Evolutionary conservation across 2,888 invertebrate genomes (phyloP).

Genomic region (Hedya salicella): DNA sequence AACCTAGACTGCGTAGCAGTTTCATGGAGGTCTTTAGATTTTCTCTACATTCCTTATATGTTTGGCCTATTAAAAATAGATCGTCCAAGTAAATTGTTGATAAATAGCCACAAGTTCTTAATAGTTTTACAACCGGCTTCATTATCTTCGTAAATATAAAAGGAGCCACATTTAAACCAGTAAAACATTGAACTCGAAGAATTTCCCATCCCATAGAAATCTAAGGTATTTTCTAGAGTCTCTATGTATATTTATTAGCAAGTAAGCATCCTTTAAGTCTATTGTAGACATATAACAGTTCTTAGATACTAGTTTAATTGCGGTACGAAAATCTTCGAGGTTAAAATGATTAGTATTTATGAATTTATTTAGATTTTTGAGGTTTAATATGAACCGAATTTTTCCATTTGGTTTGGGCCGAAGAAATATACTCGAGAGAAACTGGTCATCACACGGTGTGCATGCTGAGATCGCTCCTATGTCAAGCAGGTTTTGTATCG

Average conservation of each 20-base stretch:
- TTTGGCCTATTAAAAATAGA: conserved; percentile 21
- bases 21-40: conserved; percentile 9
- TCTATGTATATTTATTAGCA: conserved; percentile 25
- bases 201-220: conserved; percentile 20
- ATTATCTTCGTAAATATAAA: conserved; percentile 38
- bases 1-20: conserved; percentile 41
- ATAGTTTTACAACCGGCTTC: conserved; percentile 40
- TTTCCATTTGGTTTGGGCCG: conserved; percentile 23
- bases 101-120: conserved; percentile 35
- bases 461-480: conserved; percentile 8
- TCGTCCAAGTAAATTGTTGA: conserved; percentile 47
- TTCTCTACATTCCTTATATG: conserved; percentile 12
- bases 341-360: conserved; percentile 26
- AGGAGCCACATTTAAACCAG: conserved; percentile 32
- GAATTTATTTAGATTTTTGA: conserved; percentile 21
- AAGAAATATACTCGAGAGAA: conserved; percentile 20
- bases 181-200: conserved; percentile 39
- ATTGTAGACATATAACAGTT: conserved; percentile 13
- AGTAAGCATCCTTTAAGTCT: conserved; percentile 32
- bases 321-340: conserved; percentile 22
- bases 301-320: conserved; percentile 3
- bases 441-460: conserved; percentile 9
- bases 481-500: no score
- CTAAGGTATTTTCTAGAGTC: conserved; percentile 30
- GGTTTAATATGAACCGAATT: conserved; percentile 24